Percentiles rank a stretch among this genome's conserved stretches.
phyloP scores from a whole-genome alignment of 1,140 invertebrate genomes.

The Drosophila nasuta region DNA sequence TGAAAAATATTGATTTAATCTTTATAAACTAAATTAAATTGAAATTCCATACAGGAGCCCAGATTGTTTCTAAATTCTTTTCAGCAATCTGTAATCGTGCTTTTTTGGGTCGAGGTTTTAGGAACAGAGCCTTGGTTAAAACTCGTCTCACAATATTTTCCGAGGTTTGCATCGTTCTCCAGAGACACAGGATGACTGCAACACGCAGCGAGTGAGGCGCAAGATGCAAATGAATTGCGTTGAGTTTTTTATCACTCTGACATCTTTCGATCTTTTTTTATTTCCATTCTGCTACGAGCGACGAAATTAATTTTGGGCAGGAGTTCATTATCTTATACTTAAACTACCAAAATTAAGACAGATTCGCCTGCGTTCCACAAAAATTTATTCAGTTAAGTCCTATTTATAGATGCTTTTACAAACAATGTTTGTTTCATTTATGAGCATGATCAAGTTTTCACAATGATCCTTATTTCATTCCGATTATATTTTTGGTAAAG shows the following conservation, averaged over 20 bases:
- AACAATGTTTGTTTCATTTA: too few relatives aligned
- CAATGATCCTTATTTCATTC: too few relatives aligned
- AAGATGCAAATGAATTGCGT: background rate
- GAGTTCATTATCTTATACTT: too few relatives aligned
- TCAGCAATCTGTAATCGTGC: background rate
- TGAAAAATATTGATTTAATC: background rate
- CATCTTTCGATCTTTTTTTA: too few relatives aligned
- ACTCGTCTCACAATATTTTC: background rate
- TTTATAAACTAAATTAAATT: background rate
- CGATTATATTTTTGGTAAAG: too few relatives aligned
- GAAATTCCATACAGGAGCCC: background rate
- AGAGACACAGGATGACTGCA: background rate
- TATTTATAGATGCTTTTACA: too few relatives aligned
- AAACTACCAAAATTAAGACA: too few relatives aligned
- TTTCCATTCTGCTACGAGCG: too few relatives aligned
- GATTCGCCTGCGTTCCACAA: too few relatives aligned
- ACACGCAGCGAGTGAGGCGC: background rate
- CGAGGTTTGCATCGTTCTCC: background rate
- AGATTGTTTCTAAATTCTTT: background rate
- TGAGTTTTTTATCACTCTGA: background rate
- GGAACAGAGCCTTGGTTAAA: background rate
- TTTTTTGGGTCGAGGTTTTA: background rate
- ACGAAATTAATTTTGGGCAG: too few relatives aligned
- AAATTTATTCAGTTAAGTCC: too few relatives aligned
- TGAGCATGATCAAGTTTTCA: too few relatives aligned